Evolutionary conservation across 2,888 invertebrate genomes (phyloP).

Genomic region (Agrochola macilenta): DNA sequence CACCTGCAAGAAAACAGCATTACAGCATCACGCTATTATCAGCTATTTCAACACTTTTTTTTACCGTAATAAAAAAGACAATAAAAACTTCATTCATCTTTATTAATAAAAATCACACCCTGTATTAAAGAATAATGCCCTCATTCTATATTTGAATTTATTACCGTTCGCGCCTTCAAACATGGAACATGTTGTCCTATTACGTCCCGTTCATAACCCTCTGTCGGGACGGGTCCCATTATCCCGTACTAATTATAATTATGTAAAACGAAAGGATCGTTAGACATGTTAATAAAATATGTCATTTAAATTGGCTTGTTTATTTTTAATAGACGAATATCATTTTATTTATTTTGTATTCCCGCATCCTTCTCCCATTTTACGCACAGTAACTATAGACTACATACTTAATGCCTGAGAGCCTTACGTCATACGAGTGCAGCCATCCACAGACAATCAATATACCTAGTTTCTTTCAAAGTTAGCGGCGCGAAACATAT

Average conservation of each 20-base stretch:
- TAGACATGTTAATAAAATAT: slow-evolving; percentile 76
- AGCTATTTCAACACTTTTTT: slow-evolving; percentile 21
- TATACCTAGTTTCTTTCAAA: slow-evolving; percentile 51
- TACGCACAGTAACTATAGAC: not conserved
- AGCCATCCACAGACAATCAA: slow-evolving; percentile 35
- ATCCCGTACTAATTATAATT: slow-evolving; percentile 79
- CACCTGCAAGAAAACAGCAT: slow-evolving; percentile 8
- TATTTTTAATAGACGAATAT: not conserved
- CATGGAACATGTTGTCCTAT: slow-evolving; percentile 71
- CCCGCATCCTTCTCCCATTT: not conserved
- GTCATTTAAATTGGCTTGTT: slow-evolving; percentile 73
- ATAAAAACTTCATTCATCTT: slow-evolving; percentile 25
- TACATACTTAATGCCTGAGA: not conserved
- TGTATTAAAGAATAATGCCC: not conserved
- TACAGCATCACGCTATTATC: slow-evolving; percentile 11
- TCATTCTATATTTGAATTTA: slow-evolving; percentile 33
- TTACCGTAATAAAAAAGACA: not conserved
- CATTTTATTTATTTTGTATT: not conserved
- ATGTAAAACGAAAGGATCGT: slow-evolving; percentile 68
- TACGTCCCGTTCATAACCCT: slow-evolving; percentile 77
- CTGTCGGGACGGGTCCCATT: slow-evolving; percentile 62
- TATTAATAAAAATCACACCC: slow-evolving; percentile 5
- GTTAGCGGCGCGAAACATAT: slow-evolving; percentile 40
- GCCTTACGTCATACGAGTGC: not conserved
- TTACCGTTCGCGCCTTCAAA: slow-evolving; percentile 27